A percentile compares a stretch with the other conserved stretches of the same genome.
Conservation (phyloP, 2,113 vertebrate genomes). For the Ciconia stormi region DNA sequence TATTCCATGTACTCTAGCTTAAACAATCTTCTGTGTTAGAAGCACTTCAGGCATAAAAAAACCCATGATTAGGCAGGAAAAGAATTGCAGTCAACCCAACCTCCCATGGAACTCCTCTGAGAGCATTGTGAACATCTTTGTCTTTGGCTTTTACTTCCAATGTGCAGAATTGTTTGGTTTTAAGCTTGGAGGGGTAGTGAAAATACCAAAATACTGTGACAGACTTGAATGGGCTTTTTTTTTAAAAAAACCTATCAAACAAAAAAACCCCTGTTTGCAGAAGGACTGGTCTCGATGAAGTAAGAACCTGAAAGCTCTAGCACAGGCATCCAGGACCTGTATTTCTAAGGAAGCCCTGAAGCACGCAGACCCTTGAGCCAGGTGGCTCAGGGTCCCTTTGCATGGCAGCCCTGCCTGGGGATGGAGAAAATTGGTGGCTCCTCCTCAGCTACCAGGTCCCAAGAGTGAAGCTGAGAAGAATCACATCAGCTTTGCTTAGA, state of each 20-base stretch:
- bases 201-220: neutral
- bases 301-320: neutral
- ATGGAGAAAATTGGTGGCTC: neutral
- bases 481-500: neutral
- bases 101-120: neutral
- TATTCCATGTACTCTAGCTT: neutral
- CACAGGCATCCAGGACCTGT: neutral
- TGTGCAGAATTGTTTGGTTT: neutral
- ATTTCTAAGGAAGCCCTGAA: neutral
- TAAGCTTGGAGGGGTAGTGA: neutral
- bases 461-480: neutral
- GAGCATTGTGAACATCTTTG: neutral
- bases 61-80: neutral
- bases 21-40: neutral
- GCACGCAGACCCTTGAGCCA: neutral
- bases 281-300: neutral
- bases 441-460: neutral
- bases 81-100: neutral
- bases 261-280: fast-evolving
- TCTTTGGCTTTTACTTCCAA: neutral
- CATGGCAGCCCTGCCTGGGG: neutral
- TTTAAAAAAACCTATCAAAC: fast-evolving
- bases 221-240: neutral
- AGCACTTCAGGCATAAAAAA: neutral
- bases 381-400: neutral